A percentile compares a stretch with the other conserved stretches of the same genome.
These are phyloP conservation scores for Trachythela sp. DNA, from an alignment of 64 coral and sea anemone species.

Conservation along the genomic window DNA sequence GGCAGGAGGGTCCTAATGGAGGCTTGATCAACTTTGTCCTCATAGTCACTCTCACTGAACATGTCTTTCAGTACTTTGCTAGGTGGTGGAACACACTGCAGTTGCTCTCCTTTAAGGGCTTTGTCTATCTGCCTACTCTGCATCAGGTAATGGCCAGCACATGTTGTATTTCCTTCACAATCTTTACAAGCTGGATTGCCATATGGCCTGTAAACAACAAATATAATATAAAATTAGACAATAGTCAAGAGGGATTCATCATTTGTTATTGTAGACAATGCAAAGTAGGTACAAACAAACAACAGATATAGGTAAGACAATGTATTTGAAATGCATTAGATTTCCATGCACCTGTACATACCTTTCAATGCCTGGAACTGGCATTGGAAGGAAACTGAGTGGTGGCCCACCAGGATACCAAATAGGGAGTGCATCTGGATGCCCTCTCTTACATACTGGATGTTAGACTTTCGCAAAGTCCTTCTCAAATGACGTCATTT, in stretches of 20 bases:
- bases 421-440: background rate
- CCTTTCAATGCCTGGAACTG: constrained; percentile 1
- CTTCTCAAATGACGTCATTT: too few species aligned
- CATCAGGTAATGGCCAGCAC: constrained; percentile 45
- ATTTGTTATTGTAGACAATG: background rate
- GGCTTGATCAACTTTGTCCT: constrained; percentile 38
- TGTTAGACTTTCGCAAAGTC: too few species aligned
- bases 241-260: background rate
- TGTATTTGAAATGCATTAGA: background rate
- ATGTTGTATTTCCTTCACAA: constrained; percentile 28
- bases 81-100: constrained; percentile 15
- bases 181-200: constrained; percentile 44
- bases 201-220: constrained; percentile 16
- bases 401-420: constrained; percentile 14
- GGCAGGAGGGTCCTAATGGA: constrained; percentile 45
- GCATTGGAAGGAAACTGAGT: background rate
- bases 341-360: background rate
- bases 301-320: background rate
- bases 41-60: constrained; percentile 32
- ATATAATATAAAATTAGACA: background rate
- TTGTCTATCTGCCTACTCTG: constrained; percentile 39
- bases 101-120: constrained; percentile 35
- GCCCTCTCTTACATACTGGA: background rate
- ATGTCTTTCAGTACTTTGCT: constrained; percentile 27
- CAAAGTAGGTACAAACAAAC: background rate